Percentiles rank a stretch among this genome's conserved stretches.
These are phyloP conservation scores for Mus pahari DNA, from an alignment of 2,113 vertebrate species.

Conservation along the genomic window DNA sequence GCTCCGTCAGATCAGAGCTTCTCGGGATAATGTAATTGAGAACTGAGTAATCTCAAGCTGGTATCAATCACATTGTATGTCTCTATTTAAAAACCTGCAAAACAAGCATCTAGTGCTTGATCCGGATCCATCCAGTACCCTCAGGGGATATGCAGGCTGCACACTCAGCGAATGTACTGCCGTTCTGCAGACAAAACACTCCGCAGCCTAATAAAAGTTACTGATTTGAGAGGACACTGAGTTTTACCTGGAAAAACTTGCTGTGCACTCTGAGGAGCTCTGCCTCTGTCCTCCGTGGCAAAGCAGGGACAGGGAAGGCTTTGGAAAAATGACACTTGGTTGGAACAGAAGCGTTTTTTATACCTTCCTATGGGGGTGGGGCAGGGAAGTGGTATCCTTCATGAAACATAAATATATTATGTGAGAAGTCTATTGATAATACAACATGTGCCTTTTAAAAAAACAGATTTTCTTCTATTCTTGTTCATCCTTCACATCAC, in stretches of 20 bases:
- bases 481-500: background rate
- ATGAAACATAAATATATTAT: background rate
- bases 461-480: background rate
- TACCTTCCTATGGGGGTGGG: background rate
- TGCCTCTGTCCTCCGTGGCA: background rate
- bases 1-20: background rate
- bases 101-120: constrained; percentile 73
- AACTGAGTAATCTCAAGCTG: background rate
- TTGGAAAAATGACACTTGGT: background rate
- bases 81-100: constrained; percentile 76
- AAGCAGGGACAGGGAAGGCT: background rate
- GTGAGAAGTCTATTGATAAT: background rate
- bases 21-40: background rate
- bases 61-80: constrained; percentile 43
- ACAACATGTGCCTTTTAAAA: background rate
- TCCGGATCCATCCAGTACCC: constrained; percentile 10
- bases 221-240: constrained; percentile 64
- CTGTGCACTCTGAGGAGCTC: background rate
- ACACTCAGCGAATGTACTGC: constrained; percentile 61
- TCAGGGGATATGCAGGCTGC: constrained; percentile 61
- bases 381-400: background rate
- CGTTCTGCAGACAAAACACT: constrained; percentile 68
- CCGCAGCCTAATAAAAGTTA: constrained; percentile 70
- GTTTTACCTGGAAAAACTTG: constrained; percentile 63
- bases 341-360: background rate